Percentiles rank a stretch among this genome's conserved stretches.
Conservation (phyloP, 2,113 vertebrate species). For the Ivindomyrus marchei region DNA sequence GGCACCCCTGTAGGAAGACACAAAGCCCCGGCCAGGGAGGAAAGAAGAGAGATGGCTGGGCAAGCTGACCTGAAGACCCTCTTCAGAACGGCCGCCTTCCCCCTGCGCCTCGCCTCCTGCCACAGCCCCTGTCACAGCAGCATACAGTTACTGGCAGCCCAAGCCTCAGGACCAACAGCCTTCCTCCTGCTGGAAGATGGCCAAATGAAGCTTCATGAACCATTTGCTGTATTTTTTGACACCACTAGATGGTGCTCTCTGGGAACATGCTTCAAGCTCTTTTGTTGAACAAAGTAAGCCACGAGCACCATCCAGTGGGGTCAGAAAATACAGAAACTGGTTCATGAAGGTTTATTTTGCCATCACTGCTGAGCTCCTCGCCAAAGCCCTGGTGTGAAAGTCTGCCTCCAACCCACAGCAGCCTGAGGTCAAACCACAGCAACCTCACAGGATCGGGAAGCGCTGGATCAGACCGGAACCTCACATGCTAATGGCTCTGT, state of each 20-base stretch:
- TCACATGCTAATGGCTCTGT: neutral
- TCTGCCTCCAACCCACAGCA: neutral
- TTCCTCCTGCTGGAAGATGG: neutral
- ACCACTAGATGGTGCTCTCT: neutral
- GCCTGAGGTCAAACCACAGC: neutral
- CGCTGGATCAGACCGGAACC: neutral
- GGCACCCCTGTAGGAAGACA: neutral
- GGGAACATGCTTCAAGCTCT: too few species aligned
- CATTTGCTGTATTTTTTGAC: neutral
- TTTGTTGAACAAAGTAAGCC: neutral
- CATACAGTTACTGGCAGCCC: neutral
- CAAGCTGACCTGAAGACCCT: slow-evolving; percentile 38
- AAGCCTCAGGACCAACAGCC: neutral
- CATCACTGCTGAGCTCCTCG: neutral
- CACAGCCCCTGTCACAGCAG: neutral
- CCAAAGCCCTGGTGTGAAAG: neutral
- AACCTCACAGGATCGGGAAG: neutral
- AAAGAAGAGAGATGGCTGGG: neutral
- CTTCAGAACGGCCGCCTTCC: slow-evolving; percentile 2
- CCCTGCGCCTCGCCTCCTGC: neutral
- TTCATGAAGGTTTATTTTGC: neutral
- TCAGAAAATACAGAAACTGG: neutral
- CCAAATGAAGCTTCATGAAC: neutral
- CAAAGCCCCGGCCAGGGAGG: neutral
- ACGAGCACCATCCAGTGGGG: neutral